phyloP scores from a whole-genome alignment of 1,140 invertebrate species.

The Drosophila mayri region DNA sequence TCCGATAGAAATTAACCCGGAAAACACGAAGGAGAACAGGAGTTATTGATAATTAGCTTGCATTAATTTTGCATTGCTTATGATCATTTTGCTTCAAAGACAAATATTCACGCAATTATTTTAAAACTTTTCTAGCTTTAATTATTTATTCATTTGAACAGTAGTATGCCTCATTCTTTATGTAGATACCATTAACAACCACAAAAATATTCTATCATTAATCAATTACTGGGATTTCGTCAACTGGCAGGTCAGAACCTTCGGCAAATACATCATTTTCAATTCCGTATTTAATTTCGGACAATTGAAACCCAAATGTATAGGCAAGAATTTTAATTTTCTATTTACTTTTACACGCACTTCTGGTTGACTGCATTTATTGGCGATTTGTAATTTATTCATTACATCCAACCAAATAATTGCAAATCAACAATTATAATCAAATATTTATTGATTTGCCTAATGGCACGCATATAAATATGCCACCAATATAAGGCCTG shows the following conservation, averaged over 20 bases:
- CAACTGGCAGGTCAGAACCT: not conserved
- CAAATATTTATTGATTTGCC: constrained; percentile 77
- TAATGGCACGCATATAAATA: constrained; percentile 58
- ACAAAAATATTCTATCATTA: not conserved
- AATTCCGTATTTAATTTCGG: constrained; percentile 10
- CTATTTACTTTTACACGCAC: constrained; percentile 15
- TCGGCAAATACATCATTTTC: constrained; percentile 5
- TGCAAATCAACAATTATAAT: constrained; percentile 80
- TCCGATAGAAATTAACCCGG: not conserved
- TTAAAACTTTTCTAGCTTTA: no score
- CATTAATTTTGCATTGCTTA: no score
- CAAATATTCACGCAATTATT: no score
- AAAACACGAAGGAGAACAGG: not conserved
- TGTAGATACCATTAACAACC: not conserved
- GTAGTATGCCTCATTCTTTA: not conserved
- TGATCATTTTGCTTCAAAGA: no score
- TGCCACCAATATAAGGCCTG: constrained; percentile 12
- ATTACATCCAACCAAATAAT: constrained; percentile 58
- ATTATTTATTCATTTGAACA: no score
- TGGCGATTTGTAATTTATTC: constrained; percentile 60
- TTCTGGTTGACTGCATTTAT: constrained; percentile 29
- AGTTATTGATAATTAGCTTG: not conserved
- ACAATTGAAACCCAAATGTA: constrained; percentile 7
- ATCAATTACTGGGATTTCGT: not conserved
- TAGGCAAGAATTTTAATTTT: not conserved